Conservation (phyloP, 2,113 vertebrate genomes). For the Larimichthys crocea region DNA sequence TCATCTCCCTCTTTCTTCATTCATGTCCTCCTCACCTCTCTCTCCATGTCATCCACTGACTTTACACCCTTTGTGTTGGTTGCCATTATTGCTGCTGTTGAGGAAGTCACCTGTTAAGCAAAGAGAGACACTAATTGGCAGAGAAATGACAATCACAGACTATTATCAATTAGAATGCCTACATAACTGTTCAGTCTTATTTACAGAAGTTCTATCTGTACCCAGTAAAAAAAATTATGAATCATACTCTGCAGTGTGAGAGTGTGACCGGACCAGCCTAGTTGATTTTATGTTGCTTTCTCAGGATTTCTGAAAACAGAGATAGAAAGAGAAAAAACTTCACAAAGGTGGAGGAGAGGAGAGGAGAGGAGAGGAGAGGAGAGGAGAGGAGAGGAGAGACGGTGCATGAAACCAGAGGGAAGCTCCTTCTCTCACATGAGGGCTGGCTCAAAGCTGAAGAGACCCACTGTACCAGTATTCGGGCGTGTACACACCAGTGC, state of each 20-base stretch:
- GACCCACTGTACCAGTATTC: conserved; percentile 50
- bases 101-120: conserved; percentile 6
- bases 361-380: neutral
- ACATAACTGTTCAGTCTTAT: conserved; percentile 51
- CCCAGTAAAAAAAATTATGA: conserved; percentile 19
- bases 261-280: neutral
- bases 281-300: conserved; percentile 1
- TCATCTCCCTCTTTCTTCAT: conserved; percentile 10
- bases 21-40: conserved; percentile 4
- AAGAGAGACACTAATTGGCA: conserved; percentile 10
- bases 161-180: conserved; percentile 42
- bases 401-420: conserved; percentile 22
- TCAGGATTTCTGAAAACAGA: neutral
- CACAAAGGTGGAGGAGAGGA: conserved; percentile 12
- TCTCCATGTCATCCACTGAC: neutral
- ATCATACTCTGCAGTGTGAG: conserved; percentile 9
- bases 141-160: conserved; percentile 1
- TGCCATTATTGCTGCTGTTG: neutral
- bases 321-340: neutral
- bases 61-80: neutral
- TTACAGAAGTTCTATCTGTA: conserved; percentile 50
- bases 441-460: conserved; percentile 54
- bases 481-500: conserved; percentile 66
- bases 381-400: conserved; percentile 4
- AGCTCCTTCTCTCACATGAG: conserved; percentile 32